Percentiles rank a stretch among this genome's conserved stretches.
These are phyloP conservation scores for Pristiophorus japonicus DNA, from an alignment of 2,113 vertebrate species.

Conservation along the genomic window DNA sequence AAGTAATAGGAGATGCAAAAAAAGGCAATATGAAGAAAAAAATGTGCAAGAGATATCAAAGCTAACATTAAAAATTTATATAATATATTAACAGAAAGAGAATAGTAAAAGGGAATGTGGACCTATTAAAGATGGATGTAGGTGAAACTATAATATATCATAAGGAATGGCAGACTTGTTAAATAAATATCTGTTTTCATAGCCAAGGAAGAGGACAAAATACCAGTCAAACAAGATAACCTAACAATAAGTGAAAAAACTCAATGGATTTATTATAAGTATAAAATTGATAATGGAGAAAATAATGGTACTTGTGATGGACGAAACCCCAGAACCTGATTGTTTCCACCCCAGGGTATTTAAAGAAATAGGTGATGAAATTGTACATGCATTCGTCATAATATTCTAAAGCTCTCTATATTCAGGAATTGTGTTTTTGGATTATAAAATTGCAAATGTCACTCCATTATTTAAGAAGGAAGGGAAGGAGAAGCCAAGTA, in stretches of 20 bases:
- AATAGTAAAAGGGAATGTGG: background rate
- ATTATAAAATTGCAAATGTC: background rate
- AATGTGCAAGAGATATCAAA: background rate
- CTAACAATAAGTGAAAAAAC: background rate
- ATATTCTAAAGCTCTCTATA: background rate
- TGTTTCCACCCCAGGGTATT: background rate
- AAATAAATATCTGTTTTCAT: background rate
- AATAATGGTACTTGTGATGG: background rate
- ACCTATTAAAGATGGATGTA: background rate
- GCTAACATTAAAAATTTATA: background rate
- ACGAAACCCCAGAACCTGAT: background rate
- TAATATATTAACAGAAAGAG: background rate
- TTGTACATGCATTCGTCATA: too few relatives aligned
- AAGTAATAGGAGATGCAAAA: background rate
- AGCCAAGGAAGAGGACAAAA: background rate
- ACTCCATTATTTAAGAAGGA: background rate
- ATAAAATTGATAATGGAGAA: background rate
- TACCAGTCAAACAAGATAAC: background rate
- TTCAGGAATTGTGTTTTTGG: background rate
- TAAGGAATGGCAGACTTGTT: background rate
- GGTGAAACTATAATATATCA: background rate
- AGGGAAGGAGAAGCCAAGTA: background rate
- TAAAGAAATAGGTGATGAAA: background rate
- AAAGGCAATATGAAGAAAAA: background rate
- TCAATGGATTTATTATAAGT: background rate